Evolutionary conservation across 2,113 vertebrate genomes (phyloP).

Genomic region (Misgurnus mizolepis): DNA sequence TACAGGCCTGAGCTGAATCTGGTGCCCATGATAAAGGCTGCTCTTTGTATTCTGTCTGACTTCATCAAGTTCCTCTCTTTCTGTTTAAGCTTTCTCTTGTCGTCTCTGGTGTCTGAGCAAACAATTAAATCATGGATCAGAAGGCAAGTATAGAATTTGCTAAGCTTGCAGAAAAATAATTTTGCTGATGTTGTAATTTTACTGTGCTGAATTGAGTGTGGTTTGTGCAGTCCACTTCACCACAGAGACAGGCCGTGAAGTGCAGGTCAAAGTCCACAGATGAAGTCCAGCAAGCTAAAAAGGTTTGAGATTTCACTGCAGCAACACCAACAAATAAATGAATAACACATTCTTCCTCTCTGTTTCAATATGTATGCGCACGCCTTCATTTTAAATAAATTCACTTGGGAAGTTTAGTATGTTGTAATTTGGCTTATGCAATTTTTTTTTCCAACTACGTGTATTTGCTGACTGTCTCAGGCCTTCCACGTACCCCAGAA

Average conservation of each 20-base stretch:
- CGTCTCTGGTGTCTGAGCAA: not conserved
- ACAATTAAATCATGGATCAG: conserved; percentile 69
- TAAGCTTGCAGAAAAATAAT: not conserved
- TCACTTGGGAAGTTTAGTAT: no score
- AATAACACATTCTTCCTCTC: not conserved
- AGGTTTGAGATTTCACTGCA: conserved; percentile 63
- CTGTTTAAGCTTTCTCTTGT: not conserved
- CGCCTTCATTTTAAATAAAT: no score
- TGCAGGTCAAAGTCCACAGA: conserved; percentile 83
- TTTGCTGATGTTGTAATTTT: not conserved
- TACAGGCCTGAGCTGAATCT: not conserved
- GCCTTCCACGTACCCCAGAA: conserved; percentile 80
- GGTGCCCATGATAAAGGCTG: not conserved
- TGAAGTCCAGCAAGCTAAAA: conserved; percentile 80
- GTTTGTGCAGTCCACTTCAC: conserved; percentile 70
- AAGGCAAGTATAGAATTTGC: conserved; percentile 56
- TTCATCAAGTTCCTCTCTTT: not conserved
- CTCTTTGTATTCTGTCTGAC: not conserved
- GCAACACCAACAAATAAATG: not conserved
- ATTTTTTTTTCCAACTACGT: not conserved
- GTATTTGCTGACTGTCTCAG: conserved; percentile 57
- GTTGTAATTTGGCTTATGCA: no score
- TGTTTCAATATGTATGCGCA: not conserved
- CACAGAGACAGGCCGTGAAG: conserved; percentile 79
- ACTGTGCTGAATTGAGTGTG: not conserved